A percentile compares a stretch with the other conserved stretches of the same genome.
phyloP scores from a whole-genome alignment of 2,888 invertebrate species.

The Acanthacorydalis orientalis region DNA sequence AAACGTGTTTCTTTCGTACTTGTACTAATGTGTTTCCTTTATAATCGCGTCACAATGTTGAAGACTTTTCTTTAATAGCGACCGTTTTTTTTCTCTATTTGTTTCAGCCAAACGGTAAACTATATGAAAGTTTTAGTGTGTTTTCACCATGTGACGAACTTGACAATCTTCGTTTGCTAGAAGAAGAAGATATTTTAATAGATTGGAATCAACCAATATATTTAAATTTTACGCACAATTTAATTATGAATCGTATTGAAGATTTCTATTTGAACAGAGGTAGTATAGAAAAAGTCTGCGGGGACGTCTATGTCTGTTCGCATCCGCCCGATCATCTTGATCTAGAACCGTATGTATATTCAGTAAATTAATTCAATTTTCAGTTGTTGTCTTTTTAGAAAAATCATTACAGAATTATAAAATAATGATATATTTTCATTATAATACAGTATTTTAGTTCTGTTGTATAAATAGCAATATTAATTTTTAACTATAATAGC shows the following conservation, averaged over 20 bases:
- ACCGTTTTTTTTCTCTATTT: conserved; percentile 1
- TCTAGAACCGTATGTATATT: conserved; percentile 36
- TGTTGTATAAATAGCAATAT: too few relatives aligned
- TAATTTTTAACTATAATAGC: too few relatives aligned
- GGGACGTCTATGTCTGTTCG: conserved; percentile 63
- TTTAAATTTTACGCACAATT: conserved; percentile 72
- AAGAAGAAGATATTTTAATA: conserved; percentile 59
- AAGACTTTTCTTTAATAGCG: background rate
- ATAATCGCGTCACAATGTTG: background rate
- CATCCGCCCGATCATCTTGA: conserved; percentile 33
- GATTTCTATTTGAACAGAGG: conserved; percentile 47
- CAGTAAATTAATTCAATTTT: too few relatives aligned
- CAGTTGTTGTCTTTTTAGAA: too few relatives aligned
- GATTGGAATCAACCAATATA: conserved; percentile 68
- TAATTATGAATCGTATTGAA: conserved; percentile 62
- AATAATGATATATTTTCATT: too few relatives aligned
- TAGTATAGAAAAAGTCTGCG: conserved; percentile 55
- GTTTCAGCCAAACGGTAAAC: conserved; percentile 57
- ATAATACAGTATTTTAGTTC: too few relatives aligned
- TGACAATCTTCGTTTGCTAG: conserved; percentile 52
- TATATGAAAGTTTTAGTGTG: conserved; percentile 72
- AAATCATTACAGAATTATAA: too few relatives aligned
- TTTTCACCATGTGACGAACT: conserved; percentile 67
- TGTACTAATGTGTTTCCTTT: conserved; percentile 2
- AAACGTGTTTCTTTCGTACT: background rate